phyloP scores from a whole-genome alignment of 1,140 invertebrate genomes.

The Aphelenchoides fujianensis region DNA sequence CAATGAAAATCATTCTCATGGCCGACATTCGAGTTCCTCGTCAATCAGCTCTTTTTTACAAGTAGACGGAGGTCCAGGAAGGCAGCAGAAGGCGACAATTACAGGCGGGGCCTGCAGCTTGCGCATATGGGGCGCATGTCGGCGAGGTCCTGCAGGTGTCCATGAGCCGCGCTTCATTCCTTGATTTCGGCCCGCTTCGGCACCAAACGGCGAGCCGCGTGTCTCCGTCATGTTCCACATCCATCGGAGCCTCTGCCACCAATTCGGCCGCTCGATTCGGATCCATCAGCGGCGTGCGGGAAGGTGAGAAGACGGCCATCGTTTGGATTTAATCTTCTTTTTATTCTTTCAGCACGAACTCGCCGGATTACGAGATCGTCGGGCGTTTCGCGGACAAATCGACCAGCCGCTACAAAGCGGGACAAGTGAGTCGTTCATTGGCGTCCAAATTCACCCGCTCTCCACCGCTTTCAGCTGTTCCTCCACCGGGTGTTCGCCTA shows the following conservation, averaged over 20 bases:
- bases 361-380: not conserved
- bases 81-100: not conserved
- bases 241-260: not conserved
- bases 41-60: no score
- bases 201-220: not conserved
- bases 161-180: not conserved
- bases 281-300: not conserved
- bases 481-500: slow-evolving; percentile 57
- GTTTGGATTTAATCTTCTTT: not conserved
- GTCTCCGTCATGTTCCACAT: not conserved
- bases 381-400: not conserved
- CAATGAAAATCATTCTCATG: not conserved
- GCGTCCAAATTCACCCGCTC: not conserved
- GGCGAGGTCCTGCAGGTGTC: not conserved
- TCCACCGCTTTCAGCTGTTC: slow-evolving; percentile 44
- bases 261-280: not conserved
- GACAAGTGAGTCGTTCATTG: slow-evolving; percentile 15
- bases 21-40: no score
- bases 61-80: not conserved
- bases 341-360: not conserved
- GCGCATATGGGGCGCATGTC: not conserved
- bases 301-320: not conserved
- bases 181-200: not conserved
- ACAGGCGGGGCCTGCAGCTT: not conserved
- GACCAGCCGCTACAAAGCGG: slow-evolving; percentile 24